phyloP scores from a whole-genome alignment of 1,140 invertebrate species.

The Zaprionus tsacasi region DNA sequence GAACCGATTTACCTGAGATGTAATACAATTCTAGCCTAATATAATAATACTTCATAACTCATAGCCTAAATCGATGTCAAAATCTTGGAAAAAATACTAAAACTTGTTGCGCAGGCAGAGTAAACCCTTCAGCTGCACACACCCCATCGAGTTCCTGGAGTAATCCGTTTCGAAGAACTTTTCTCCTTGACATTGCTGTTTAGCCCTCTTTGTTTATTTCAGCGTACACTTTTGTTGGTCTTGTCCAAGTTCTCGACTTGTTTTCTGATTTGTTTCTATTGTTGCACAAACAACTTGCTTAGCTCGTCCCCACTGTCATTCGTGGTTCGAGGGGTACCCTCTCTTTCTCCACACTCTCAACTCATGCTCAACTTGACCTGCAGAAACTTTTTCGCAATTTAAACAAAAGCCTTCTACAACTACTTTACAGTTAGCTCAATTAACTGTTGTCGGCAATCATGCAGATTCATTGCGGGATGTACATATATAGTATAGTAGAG shows the following conservation, averaged over 20 bases:
- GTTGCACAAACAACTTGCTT: slow-evolving; percentile 19
- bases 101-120: not conserved
- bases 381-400: slow-evolving; percentile 23
- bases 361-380: slow-evolving; percentile 16
- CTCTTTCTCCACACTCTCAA: not conserved
- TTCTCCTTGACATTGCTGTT: not conserved
- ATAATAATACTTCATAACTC: not conserved
- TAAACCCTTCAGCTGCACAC: not conserved
- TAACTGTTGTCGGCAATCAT: slow-evolving; percentile 44
- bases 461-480: slow-evolving; percentile 27
- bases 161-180: not conserved
- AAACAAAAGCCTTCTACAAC: slow-evolving; percentile 30
- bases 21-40: not conserved
- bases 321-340: not conserved
- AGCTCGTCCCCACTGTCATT: slow-evolving; percentile 4
- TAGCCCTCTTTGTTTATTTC: not conserved
- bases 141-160: not conserved
- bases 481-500: not conserved
- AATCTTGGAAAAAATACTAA: not conserved
- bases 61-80: not conserved
- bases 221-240: slow-evolving; percentile 9
- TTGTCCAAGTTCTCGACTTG: slow-evolving; percentile 12
- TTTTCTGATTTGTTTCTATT: slow-evolving; percentile 23
- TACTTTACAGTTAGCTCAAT: slow-evolving; percentile 49
- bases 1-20: not conserved